Evolutionary conservation across 2,797 vertebrate genomes (phyloP).

Genomic region (Lindbergichthys nudifrons): DNA sequence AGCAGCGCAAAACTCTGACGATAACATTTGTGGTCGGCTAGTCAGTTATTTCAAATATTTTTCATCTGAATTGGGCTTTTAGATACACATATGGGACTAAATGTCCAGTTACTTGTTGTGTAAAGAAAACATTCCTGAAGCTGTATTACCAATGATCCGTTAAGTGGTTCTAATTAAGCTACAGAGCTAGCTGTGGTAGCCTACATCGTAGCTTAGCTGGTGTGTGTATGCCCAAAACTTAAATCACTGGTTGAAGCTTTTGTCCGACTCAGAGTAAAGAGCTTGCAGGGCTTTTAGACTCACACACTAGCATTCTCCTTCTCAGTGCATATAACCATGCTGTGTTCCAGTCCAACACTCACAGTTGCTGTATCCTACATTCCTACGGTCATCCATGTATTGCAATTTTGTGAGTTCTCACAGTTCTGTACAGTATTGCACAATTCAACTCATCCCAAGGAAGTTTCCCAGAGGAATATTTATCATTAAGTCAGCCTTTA

Average conservation of each 20-base stretch:
- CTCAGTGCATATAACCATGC: conserved; percentile 44
- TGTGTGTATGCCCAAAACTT: neutral
- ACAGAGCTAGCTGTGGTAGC: neutral
- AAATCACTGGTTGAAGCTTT: conserved; percentile 9
- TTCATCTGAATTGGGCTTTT: neutral
- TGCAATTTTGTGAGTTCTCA: conserved; percentile 75
- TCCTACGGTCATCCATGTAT: conserved; percentile 82
- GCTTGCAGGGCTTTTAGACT: conserved; percentile 19
- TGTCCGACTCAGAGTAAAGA: neutral
- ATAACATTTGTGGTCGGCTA: neutral
- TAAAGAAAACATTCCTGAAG: neutral
- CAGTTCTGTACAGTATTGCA: conserved; percentile 84
- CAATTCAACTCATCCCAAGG: conserved; percentile 66
- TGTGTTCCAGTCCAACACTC: conserved; percentile 57
- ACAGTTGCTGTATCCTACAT: conserved; percentile 77
- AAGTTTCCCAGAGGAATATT: conserved; percentile 44
- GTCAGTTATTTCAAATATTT: neutral
- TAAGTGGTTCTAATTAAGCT: neutral
- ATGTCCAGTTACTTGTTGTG: neutral
- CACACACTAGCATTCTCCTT: conserved; percentile 44
- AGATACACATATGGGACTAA: neutral
- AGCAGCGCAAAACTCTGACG: neutral
- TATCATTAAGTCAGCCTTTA: conserved; percentile 33
- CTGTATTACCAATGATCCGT: neutral
- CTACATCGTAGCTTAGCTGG: conserved; percentile 1